These are phyloP conservation scores for Chrysochloris asiatica DNA, from an alignment of 2,113 vertebrate species.

Conservation along the genomic window DNA sequence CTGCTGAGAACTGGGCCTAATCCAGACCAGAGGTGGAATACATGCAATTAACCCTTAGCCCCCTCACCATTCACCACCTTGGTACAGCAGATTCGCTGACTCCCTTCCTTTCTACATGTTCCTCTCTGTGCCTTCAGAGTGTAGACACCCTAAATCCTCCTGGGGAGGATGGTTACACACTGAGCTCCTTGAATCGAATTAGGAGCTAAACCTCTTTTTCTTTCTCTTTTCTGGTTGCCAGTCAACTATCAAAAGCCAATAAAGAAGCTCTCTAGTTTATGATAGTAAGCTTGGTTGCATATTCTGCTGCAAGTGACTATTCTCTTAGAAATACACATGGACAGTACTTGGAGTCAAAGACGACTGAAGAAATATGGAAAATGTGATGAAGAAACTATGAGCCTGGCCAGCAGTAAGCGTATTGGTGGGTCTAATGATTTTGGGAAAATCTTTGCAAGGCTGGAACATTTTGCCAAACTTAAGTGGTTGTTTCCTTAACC, in stretches of 20 bases:
- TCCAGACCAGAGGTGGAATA: not conserved
- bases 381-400: conserved; percentile 68
- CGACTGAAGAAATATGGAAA: conserved; percentile 61
- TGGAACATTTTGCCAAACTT: conserved; percentile 77
- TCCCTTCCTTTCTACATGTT: not conserved
- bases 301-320: conserved; percentile 47
- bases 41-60: not conserved
- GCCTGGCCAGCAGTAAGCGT: conserved; percentile 55
- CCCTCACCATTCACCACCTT: not conserved
- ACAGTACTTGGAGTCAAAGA: conserved; percentile 51
- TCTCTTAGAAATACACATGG: conserved; percentile 58
- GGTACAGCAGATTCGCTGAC: not conserved
- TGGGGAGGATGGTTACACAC: not conserved
- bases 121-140: not conserved
- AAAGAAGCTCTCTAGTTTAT: conserved; percentile 15
- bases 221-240: conserved; percentile 30
- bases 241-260: too few species aligned
- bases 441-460: conserved; percentile 76
- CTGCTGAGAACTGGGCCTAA: conserved; percentile 8
- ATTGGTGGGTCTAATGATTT: conserved; percentile 76
- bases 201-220: not conserved
- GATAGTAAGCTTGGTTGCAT: conserved; percentile 30
- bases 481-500: conserved; percentile 79
- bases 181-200: not conserved
- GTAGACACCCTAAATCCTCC: not conserved